Conservation (phyloP, 2,797 vertebrate species). For the Echeneis naucrates region DNA sequence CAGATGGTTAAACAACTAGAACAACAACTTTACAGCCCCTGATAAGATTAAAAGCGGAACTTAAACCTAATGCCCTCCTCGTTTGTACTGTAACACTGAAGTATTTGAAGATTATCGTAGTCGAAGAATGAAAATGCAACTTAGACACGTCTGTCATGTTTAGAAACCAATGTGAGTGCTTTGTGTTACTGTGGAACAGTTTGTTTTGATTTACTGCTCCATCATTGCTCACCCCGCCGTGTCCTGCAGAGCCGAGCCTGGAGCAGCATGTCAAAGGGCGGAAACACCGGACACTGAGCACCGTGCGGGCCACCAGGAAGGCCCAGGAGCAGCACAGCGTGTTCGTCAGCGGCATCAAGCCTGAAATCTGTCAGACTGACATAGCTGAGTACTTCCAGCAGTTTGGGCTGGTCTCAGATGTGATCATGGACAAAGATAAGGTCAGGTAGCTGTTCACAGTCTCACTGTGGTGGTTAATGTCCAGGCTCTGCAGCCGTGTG, state of each 20-base stretch:
- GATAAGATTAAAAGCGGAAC: neutral
- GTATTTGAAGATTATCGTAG: too few species aligned
- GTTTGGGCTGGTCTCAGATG: conserved; percentile 86
- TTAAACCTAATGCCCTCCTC: too few species aligned
- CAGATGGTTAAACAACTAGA: neutral
- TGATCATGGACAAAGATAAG: conserved; percentile 95
- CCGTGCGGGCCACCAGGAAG: conserved; percentile 83
- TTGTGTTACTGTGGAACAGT: too few species aligned
- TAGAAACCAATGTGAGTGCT: too few species aligned
- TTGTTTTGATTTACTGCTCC: neutral
- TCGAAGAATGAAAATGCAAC: too few species aligned
- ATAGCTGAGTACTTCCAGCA: conserved; percentile 86
- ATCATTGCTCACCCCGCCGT: neutral
- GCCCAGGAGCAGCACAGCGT: conserved; percentile 89
- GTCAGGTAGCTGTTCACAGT: conserved; percentile 67
- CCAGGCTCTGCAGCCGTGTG: too few species aligned
- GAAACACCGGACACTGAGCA: conserved; percentile 87
- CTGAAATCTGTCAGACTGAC: conserved; percentile 80
- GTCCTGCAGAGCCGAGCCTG: conserved; percentile 84
- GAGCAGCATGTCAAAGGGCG: conserved; percentile 88
- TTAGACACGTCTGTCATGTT: neutral
- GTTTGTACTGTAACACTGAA: neutral
- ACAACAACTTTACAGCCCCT: too few species aligned
- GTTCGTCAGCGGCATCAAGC: conserved; percentile 91
- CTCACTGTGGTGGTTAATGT: neutral